Evolutionary conservation across 2,888 invertebrate genomes (phyloP).

Genomic region (Heliconius sara): DNA sequence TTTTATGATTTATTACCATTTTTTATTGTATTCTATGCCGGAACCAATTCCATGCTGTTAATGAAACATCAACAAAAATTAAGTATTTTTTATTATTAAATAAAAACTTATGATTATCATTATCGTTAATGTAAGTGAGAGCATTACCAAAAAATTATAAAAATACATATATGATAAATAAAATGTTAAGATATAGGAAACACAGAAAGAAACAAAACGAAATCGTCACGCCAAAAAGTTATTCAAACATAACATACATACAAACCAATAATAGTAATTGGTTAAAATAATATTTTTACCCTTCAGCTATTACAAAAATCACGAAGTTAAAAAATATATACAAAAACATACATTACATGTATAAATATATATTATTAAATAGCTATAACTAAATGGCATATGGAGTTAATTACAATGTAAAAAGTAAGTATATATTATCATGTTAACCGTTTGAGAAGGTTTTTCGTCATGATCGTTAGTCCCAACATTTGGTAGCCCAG

Average conservation of each 20-base stretch:
- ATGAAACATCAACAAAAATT: background rate
- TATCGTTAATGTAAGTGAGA: background rate
- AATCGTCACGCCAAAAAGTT: too few species aligned
- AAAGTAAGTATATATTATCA: background rate
- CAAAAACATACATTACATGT: background rate
- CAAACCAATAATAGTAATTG: too few species aligned
- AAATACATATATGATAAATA: too few species aligned
- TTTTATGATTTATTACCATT: background rate
- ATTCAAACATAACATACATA: too few species aligned
- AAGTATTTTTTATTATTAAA: too few species aligned
- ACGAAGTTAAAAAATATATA: background rate
- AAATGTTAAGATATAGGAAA: too few species aligned
- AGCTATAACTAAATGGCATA: background rate
- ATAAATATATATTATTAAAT: background rate
- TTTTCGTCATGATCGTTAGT: constrained; percentile 46
- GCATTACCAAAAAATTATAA: too few species aligned
- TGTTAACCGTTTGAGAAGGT: constrained; percentile 43
- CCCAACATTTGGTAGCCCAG: constrained; percentile 22
- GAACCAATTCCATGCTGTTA: background rate
- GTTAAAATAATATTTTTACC: too few species aligned
- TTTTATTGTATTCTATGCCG: background rate
- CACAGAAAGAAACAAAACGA: too few species aligned
- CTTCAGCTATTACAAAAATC: background rate
- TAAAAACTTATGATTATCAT: too few species aligned
- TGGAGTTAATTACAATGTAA: background rate